Percentiles rank a stretch among this genome's conserved stretches.
phyloP scores from a whole-genome alignment of 1,140 invertebrate genomes.

The Colletes latitarsis region DNA sequence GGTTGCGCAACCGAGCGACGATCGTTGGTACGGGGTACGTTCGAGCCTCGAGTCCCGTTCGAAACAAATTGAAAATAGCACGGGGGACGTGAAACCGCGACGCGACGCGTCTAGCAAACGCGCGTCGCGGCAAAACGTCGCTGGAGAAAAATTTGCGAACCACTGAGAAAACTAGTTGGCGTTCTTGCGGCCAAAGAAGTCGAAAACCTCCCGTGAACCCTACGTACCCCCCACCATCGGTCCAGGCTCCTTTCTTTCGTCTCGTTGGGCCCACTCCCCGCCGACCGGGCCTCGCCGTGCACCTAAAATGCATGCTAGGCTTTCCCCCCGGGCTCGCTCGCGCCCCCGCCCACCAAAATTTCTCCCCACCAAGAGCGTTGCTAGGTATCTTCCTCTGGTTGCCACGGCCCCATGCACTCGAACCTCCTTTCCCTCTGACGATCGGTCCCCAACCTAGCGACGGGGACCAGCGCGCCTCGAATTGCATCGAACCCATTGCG shows the following conservation, averaged over 20 bases:
- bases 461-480: not conserved
- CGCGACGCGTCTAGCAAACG: too few species aligned
- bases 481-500: not conserved
- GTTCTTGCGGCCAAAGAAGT: constrained; percentile 76
- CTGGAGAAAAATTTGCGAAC: constrained; percentile 74
- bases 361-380: constrained; percentile 66
- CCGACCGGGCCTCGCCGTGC: constrained; percentile 68
- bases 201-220: constrained; percentile 82
- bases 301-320: constrained; percentile 79
- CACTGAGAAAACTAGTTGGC: constrained; percentile 80
- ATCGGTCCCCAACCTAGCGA: constrained; percentile 50
- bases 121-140: not conserved
- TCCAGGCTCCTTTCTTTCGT: constrained; percentile 58
- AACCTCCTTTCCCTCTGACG: constrained; percentile 48
- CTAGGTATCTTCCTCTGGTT: constrained; percentile 79
- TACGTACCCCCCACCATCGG: constrained; percentile 80
- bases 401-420: constrained; percentile 73
- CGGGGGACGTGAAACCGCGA: too few species aligned
- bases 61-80: too few species aligned
- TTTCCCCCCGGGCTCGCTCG: constrained; percentile 65
- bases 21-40: too few species aligned
- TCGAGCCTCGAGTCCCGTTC: too few species aligned
- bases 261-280: constrained; percentile 57
- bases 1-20: not conserved
- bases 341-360: constrained; percentile 59